These are phyloP conservation scores for Cuculus canorus DNA, from an alignment of 2,797 vertebrate genomes.

Conservation along the genomic window DNA sequence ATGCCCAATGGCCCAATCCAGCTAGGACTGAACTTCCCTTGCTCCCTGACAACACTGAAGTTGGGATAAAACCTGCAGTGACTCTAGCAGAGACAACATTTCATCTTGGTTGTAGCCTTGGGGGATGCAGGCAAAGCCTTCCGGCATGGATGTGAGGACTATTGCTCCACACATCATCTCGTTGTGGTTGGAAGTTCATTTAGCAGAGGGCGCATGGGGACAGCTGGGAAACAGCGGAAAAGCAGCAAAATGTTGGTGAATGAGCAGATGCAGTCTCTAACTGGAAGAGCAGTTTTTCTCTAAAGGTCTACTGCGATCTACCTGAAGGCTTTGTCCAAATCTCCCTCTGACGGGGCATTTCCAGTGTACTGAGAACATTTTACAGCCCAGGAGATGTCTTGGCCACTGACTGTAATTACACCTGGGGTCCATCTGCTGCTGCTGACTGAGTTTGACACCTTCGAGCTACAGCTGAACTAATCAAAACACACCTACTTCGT, in stretches of 20 bases:
- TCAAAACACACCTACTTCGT: background rate
- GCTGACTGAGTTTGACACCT: constrained; percentile 23
- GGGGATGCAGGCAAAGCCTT: background rate
- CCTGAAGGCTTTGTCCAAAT: background rate
- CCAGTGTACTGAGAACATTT: background rate
- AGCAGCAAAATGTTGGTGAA: background rate
- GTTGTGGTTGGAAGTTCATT: background rate
- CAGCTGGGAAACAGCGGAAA: background rate
- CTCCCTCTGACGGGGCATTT: background rate
- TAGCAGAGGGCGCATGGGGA: background rate
- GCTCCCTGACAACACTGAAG: background rate
- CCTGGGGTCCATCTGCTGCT: background rate
- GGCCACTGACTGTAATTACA: constrained; percentile 2
- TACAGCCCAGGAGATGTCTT: background rate
- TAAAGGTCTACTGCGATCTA: background rate
- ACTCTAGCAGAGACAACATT: background rate
- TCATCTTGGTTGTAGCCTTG: background rate
- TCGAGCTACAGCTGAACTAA: background rate
- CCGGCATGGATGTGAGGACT: background rate
- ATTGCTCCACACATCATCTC: accelerated
- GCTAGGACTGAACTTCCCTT: background rate
- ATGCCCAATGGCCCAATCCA: background rate
- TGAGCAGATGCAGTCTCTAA: background rate
- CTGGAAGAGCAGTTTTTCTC: background rate
- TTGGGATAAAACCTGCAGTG: background rate